These are phyloP conservation scores for Siphonodentalium dalli DNA, from an alignment of 2,888 invertebrate species.

Conservation along the genomic window DNA sequence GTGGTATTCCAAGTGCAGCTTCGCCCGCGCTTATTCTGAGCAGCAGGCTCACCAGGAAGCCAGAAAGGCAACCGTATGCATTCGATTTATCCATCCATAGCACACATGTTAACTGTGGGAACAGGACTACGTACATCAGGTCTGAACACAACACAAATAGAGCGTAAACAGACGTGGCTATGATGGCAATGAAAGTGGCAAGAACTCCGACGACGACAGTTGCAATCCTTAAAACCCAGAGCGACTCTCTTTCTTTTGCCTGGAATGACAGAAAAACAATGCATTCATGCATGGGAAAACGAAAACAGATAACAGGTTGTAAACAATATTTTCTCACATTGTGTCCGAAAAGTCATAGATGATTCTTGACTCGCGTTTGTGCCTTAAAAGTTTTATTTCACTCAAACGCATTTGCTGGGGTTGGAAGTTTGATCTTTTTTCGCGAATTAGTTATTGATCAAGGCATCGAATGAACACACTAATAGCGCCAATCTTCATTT, in stretches of 20 bases:
- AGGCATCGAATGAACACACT: too few species aligned
- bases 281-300: too few species aligned
- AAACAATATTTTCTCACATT: too few species aligned
- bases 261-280: too few species aligned
- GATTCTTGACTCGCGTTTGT: too few species aligned
- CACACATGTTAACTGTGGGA: constrained; percentile 39
- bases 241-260: constrained; percentile 35
- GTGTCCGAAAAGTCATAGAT: too few species aligned
- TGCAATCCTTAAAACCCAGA: constrained; percentile 35
- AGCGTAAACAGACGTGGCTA: constrained; percentile 35
- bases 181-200: constrained; percentile 35
- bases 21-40: constrained; percentile 85
- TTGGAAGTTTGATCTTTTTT: too few species aligned
- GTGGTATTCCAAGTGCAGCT: constrained; percentile 73
- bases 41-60: constrained; percentile 77
- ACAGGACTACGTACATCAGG: constrained; percentile 39
- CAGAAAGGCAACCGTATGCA: constrained; percentile 42
- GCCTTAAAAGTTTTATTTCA: too few species aligned
- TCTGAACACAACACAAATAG: constrained; percentile 39
- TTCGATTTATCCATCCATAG: constrained; percentile 34
- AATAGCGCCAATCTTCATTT: too few species aligned
- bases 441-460: too few species aligned
- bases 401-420: too few species aligned
- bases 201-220: constrained; percentile 31
- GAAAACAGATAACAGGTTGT: too few species aligned